Conservation (phyloP, 2,888 invertebrate species). For the Agrochola lychnidis region DNA sequence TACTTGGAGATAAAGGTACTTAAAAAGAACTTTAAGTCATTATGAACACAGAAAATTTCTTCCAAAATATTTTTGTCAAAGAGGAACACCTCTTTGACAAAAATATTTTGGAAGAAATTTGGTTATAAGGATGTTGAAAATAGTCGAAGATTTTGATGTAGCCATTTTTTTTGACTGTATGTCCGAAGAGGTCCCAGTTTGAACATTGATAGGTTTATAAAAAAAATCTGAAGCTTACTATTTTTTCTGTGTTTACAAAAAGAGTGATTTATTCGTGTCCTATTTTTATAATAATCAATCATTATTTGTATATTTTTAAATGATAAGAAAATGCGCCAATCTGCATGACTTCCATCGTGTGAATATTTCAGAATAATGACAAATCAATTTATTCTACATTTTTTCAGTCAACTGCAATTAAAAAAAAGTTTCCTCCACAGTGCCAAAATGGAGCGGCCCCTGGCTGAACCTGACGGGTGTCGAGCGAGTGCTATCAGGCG, state of each 20-base stretch:
- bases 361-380: neutral
- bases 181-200: neutral
- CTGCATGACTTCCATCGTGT: neutral
- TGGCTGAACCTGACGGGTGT: constrained; percentile 90
- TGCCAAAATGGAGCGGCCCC: constrained; percentile 89
- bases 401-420: neutral
- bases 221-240: neutral
- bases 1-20: constrained; percentile 34
- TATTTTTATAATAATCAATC: neutral
- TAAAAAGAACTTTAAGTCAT: constrained; percentile 18
- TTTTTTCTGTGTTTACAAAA: neutral
- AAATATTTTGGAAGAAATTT: constrained; percentile 24
- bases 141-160: constrained; percentile 8
- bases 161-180: neutral
- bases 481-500: constrained; percentile 91
- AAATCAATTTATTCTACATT: neutral
- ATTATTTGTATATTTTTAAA: neutral
- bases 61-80: too few species aligned
- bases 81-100: constrained; percentile 14
- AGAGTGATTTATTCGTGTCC: neutral
- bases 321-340: neutral
- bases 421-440: constrained; percentile 74
- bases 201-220: neutral
- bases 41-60: too few species aligned
- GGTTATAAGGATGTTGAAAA: constrained; percentile 5